Percentiles rank a stretch among this genome's conserved stretches.
phyloP scores from a whole-genome alignment of 2,888 invertebrate genomes.

The Tiliacea citrago region DNA sequence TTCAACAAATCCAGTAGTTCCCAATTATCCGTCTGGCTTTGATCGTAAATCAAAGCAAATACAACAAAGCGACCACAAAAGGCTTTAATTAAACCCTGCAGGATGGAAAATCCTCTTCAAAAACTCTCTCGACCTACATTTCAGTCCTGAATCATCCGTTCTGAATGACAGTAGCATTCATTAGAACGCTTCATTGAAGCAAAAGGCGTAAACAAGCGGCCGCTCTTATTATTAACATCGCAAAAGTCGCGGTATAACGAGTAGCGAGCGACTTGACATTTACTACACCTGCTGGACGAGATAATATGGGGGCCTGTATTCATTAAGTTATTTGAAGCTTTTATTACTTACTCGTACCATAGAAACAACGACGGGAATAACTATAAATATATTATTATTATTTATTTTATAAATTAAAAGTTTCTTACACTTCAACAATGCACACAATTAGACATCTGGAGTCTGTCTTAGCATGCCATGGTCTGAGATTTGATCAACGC shows the following conservation, averaged over 20 bases:
- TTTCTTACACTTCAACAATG: too few species aligned
- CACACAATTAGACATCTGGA: too few species aligned
- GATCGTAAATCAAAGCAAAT: constrained; percentile 18
- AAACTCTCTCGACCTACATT: constrained; percentile 37
- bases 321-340: constrained; percentile 18
- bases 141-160: constrained; percentile 16
- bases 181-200: constrained; percentile 56
- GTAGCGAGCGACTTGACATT: constrained; percentile 67
- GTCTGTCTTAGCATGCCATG: too few species aligned
- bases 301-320: constrained; percentile 9
- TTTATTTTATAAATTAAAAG: too few species aligned
- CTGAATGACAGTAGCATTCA: constrained; percentile 49
- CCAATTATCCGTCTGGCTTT: constrained; percentile 14
- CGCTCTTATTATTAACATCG: constrained; percentile 44
- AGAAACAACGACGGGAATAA: not conserved
- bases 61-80: constrained; percentile 29
- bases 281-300: constrained; percentile 34
- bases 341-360: not conserved
- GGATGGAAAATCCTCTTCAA: constrained; percentile 34
- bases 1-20: not conserved
- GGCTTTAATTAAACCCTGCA: constrained; percentile 35
- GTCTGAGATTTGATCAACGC: too few species aligned
- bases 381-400: constrained; percentile 3
- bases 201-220: constrained; percentile 45
- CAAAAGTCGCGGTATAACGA: constrained; percentile 51